phyloP scores from a whole-genome alignment of 2,888 invertebrate species.

The Bellardia bayeri region DNA sequence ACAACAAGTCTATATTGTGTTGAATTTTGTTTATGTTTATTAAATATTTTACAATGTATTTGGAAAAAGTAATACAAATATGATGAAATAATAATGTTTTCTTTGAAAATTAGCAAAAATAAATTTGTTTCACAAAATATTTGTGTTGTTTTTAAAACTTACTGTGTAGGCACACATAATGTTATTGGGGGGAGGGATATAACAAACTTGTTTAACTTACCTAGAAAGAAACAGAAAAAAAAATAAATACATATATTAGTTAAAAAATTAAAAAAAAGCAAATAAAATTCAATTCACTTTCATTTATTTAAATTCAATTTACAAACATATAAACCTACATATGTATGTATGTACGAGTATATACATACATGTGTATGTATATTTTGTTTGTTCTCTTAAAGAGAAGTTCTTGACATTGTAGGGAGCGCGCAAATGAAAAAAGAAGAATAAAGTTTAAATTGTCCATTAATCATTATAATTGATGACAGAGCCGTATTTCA shows the following conservation, averaged over 20 bases:
- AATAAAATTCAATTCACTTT: slow-evolving; percentile 52
- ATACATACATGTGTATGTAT: not conserved
- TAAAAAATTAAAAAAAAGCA: not conserved
- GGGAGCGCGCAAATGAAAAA: not conserved
- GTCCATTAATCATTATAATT: slow-evolving; percentile 75
- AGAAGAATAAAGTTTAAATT: slow-evolving; percentile 46
- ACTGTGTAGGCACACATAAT: slow-evolving; percentile 15
- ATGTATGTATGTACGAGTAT: no score
- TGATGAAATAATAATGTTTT: slow-evolving; percentile 26
- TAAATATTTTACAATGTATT: slow-evolving; percentile 35
- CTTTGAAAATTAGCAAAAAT: not conserved
- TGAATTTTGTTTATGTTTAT: slow-evolving; percentile 29
- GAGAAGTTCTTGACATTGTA: slow-evolving; percentile 52
- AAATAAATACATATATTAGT: slow-evolving; percentile 34
- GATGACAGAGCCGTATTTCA: slow-evolving; percentile 73
- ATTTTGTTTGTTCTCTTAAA: not conserved
- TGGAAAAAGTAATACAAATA: slow-evolving; percentile 22
- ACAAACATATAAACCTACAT: not conserved
- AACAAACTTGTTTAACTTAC: slow-evolving; percentile 56
- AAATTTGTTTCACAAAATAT: not conserved
- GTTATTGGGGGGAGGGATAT: not conserved
- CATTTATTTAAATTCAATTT: slow-evolving; percentile 35
- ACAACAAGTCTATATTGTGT: not conserved
- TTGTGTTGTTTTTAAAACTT: slow-evolving; percentile 37
- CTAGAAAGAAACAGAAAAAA: slow-evolving; percentile 47